phyloP scores from a whole-genome alignment of 1,140 invertebrate genomes.

The Uloborus diversus region DNA sequence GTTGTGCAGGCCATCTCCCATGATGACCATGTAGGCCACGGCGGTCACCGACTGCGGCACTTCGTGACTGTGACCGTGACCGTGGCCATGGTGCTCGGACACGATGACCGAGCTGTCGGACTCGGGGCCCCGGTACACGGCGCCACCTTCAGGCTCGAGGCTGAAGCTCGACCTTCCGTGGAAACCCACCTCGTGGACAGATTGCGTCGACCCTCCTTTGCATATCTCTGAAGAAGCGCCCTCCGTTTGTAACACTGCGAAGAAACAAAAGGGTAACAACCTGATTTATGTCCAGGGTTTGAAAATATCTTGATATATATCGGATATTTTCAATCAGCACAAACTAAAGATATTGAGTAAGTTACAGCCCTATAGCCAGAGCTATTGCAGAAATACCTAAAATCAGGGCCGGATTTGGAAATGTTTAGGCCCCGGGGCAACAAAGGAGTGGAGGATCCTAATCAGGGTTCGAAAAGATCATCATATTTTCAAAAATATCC shows the following conservation, averaged over 20 bases:
- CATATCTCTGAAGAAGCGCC: conserved; percentile 17
- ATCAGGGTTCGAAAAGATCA: too few species aligned
- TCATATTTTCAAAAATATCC: too few species aligned
- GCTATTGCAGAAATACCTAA: too few species aligned
- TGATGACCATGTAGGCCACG: conserved; percentile 94
- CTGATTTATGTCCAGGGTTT: too few species aligned
- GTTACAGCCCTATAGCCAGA: too few species aligned
- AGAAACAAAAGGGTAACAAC: background rate
- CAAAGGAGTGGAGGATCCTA: too few species aligned
- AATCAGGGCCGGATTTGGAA: too few species aligned
- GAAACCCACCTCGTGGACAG: conserved; percentile 37
- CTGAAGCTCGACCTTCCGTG: conserved; percentile 43
- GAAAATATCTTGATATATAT: too few species aligned
- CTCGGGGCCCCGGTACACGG: conserved; percentile 7
- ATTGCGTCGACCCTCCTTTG: conserved; percentile 31
- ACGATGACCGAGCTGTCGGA: conserved; percentile 44
- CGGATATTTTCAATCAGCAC: too few species aligned
- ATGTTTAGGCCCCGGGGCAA: too few species aligned
- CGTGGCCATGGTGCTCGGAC: conserved; percentile 79
- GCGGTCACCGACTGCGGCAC: conserved; percentile 73
- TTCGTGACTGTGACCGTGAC: conserved; percentile 85
- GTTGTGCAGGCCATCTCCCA: conserved; percentile 93
- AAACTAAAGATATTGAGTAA: too few species aligned
- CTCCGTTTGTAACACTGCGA: conserved; percentile 28
- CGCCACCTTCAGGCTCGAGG: conserved; percentile 27